These are phyloP conservation scores for Lepisosteus oculatus DNA, from an alignment of 2,113 vertebrate species.

Conservation along the genomic window DNA sequence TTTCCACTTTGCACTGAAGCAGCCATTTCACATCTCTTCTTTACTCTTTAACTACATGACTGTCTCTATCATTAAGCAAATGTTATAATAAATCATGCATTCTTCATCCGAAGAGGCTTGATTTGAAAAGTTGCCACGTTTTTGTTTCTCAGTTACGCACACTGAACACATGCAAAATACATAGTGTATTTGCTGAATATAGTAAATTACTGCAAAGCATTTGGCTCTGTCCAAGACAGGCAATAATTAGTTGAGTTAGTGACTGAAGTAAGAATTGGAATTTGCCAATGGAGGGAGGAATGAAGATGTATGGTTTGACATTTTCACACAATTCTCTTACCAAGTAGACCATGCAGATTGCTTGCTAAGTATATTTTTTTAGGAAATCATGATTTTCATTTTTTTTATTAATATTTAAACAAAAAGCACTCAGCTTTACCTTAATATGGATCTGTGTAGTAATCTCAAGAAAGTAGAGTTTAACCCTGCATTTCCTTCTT, in stretches of 20 bases:
- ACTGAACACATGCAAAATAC: conserved; percentile 10
- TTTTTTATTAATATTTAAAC: too few species aligned
- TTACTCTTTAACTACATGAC: background rate
- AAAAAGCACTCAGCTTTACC: too few species aligned
- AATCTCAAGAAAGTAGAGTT: too few species aligned
- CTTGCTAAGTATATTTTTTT: conserved; percentile 14
- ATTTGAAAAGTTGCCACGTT: conserved; percentile 3
- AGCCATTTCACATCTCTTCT: background rate
- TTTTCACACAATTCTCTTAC: conserved; percentile 7
- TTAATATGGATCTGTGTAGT: too few species aligned
- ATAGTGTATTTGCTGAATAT: conserved; percentile 1
- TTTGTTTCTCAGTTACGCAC: background rate
- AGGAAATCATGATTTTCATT: too few species aligned
- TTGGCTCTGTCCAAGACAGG: background rate
- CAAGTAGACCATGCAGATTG: conserved; percentile 13
- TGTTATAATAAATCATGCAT: conserved; percentile 4
- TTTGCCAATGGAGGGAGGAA: conserved; percentile 18
- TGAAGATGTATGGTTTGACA: conserved; percentile 18
- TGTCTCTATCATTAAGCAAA: conserved; percentile 7
- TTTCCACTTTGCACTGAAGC: too few species aligned
- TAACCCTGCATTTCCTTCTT: too few species aligned
- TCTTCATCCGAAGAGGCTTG: background rate
- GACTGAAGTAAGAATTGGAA: conserved; percentile 20
- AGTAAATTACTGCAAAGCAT: conserved; percentile 4
- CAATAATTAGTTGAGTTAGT: conserved; percentile 23